Conservation (phyloP, 92 coral and sea anemone genomes). For the Actinostola sp. region DNA sequence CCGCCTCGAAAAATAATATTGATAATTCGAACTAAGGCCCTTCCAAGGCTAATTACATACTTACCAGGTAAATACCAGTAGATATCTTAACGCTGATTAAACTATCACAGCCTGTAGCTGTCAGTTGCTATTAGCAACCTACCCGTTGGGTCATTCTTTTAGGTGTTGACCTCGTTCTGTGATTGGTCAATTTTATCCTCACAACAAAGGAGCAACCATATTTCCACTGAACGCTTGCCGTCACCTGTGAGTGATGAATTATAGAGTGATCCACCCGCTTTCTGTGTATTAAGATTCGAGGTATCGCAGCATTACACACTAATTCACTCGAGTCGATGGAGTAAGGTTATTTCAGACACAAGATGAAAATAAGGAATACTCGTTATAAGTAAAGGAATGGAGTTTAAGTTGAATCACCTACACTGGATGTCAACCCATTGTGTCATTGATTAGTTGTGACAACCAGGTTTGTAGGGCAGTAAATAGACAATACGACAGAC, state of each 20-base stretch:
- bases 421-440: neutral
- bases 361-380: no score
- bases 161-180: conserved; percentile 11
- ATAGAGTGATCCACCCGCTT: conserved; percentile 18
- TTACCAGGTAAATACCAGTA: conserved; percentile 5
- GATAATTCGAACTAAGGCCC: neutral
- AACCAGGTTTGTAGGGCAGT: neutral
- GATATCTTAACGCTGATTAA: neutral
- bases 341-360: no score
- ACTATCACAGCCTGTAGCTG: neutral
- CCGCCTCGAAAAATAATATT: no score
- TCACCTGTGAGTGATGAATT: conserved; percentile 29
- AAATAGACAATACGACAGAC: neutral
- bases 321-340: no score
- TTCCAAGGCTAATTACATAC: neutral
- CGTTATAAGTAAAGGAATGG: no score
- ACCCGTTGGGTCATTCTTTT: conserved; percentile 5
- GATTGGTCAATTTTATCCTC: neutral
- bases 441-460: conserved; percentile 10
- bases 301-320: neutral
- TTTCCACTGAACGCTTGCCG: neutral
- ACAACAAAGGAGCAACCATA: neutral
- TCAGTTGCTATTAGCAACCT: conserved; percentile 10
- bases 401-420: no score
- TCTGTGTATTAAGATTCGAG: neutral